Base-by-base conservation (phyloP, 37 sponge, comb jelly and placozoan species). In the Cliona cf. orientalis region DNA sequence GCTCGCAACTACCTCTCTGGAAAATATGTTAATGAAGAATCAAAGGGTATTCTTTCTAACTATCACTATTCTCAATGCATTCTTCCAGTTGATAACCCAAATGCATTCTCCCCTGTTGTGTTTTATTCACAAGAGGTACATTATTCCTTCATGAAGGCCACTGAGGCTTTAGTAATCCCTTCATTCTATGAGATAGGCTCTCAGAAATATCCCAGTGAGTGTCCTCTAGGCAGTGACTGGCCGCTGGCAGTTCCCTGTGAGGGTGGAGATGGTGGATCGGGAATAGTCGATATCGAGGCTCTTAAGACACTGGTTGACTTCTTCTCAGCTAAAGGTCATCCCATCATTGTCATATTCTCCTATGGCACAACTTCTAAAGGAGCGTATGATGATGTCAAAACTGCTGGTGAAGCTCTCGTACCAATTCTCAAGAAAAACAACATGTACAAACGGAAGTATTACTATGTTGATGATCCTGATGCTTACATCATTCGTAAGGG, bases 361-460 rank as follows among this genome's bases (percentile, higher is more conserved):
- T 80, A 57, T n/a, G 81, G 81, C 26, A 38, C 81, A 29, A 80
- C 81, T 0, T 80, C 70, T 44, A 80, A 80, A n/a, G 81, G 81
- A 0, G 81, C 71, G 3, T 80, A 80, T 17, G 81, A 80, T 56
- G 71, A 80, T 57, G 81, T 80, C 4, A 58, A 69, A 38, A 37
- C 2, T 36, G 81, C 40, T 3, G 58, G 41, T 44, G 23, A 35
- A 21, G 17, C 11, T n/a, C 37, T 80, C 0, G 26, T 70, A 31
- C 29, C 35, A 19, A 34, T 80, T 21, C 58, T 80, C 1, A 36
- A 42, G 2, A 37, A 55, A 21, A 57, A 80, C 41, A 44, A 34
- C 19, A 80, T 80, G 81, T 6, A 56, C 6, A 42, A 80, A 34
- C 70, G 81, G n/a, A n/a, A n/a, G n/a, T n/a, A n/a, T n/a, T n/a